Percentiles rank a stretch among this genome's conserved stretches.
Conservation (phyloP, 2,888 invertebrate genomes). For the Metallyticus violacea region DNA sequence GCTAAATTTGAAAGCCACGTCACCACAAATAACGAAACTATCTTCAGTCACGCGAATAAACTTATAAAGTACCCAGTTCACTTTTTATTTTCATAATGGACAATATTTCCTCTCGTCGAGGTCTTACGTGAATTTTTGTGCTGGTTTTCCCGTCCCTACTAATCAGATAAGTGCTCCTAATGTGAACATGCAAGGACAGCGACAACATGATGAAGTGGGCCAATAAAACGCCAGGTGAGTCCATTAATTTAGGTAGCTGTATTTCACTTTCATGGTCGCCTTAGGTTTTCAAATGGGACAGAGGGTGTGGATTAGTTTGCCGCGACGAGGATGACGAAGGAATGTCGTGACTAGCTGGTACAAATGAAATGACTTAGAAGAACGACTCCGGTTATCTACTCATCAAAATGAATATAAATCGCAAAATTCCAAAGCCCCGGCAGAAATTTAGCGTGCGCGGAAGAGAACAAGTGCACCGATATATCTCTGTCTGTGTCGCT, state of each 20-base stretch:
- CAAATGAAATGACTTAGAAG: neutral
- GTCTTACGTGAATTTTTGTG: neutral
- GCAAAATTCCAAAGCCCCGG: neutral
- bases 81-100: neutral
- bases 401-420: neutral
- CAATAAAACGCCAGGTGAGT: neutral
- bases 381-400: neutral
- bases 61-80: neutral
- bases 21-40: no score
- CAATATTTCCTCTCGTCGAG: no score
- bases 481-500: neutral
- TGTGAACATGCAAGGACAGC: neutral
- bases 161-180: neutral
- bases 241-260: neutral
- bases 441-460: neutral
- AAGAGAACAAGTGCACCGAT: neutral
- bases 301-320: neutral
- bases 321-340: neutral
- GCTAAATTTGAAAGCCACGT: no score
- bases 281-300: neutral
- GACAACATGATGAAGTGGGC: neutral
- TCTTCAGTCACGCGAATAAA: no score
- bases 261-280: neutral
- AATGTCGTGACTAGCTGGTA: neutral
- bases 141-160: neutral